Conservation (phyloP, 2,113 vertebrate species). For the Eira barbara region DNA sequence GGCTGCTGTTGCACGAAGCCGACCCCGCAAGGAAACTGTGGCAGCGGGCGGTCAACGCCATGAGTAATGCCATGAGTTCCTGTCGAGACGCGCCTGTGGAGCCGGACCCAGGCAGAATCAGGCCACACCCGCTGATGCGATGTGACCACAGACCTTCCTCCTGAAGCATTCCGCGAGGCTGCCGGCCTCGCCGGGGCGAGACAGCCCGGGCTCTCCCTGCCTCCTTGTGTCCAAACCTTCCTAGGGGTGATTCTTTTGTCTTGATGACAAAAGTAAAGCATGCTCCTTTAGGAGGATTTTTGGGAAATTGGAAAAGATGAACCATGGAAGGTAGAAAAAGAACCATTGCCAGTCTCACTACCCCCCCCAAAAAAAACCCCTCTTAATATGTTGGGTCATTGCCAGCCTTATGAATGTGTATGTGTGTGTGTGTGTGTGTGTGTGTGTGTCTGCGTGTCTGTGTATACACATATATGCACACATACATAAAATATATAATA, state of each 20-base stretch:
- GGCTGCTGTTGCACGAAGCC: neutral
- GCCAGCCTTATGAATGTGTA: neutral
- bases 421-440: no score
- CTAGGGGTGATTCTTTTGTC: neutral
- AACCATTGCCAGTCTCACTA: neutral
- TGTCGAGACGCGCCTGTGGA: neutral
- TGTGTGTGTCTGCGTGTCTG: no score
- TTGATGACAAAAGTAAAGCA: neutral
- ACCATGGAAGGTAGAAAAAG: neutral
- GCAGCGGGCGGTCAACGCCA: neutral
- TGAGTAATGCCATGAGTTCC: neutral
- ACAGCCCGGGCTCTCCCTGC: neutral
- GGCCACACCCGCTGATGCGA: neutral
- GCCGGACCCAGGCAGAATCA: neutral
- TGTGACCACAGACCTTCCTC: neutral
- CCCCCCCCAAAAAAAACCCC: no score
- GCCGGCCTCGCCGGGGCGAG: accelerated
- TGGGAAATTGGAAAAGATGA: neutral
- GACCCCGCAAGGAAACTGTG: neutral
- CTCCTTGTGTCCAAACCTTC: neutral
- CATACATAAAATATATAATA: neutral
- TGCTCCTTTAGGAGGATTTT: neutral
- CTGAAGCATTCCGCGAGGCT: neutral
- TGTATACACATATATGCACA: accelerated
- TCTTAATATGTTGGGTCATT: neutral